Base-by-base conservation (phyloP, 2,797 vertebrate genomes). In the Tokudaia tokunoshimensis region DNA sequence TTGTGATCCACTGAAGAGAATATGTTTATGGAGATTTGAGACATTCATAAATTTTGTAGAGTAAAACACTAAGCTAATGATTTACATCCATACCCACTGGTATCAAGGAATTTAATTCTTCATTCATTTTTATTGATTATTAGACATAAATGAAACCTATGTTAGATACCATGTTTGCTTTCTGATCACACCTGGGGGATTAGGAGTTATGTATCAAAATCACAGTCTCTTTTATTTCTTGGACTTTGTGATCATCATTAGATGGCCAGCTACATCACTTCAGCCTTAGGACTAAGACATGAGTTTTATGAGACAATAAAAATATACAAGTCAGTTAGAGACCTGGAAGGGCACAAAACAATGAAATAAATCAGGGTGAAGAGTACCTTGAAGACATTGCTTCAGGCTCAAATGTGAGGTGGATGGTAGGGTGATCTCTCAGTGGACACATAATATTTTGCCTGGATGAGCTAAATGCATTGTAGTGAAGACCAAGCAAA, bases 281-380 rank as follows among this genome's bases (percentile, higher is more conserved):
- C 26, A 61, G 50, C 55, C 76, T 34, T 78, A 78, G 24, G 89
- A 91, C 24, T 74, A 65, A 82, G 22, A 50, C 24, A 83, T 24
- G 17, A 67, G 6, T 91, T 78, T 93, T 91, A 93, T 72, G 82
- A 78, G 44, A 31, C 24, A 72, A 79, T 83, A 72, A 86, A 76
- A 82, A 91, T 63, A 83, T 52, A 76, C 59, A 81, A 92, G 76
- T 67, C 5, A 5, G 26, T 31, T 92, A 47, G 74, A 76, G 41
- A 89, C 41, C 29, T 75, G 22, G 67, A 81, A 63, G 26, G 37
- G 17, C 63, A 81, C 14, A 57, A 76, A 89, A 86, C 41, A 70
- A 52, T 76, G 86, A 65, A 74, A 75, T 75, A 61, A 89, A 76
- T 80, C 22, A 76, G 13, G 19, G 19, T 41, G 8, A 63, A 63